These are phyloP conservation scores for Paratilapia polleni DNA, from an alignment of 2,113 vertebrate genomes.

Conservation along the genomic window DNA sequence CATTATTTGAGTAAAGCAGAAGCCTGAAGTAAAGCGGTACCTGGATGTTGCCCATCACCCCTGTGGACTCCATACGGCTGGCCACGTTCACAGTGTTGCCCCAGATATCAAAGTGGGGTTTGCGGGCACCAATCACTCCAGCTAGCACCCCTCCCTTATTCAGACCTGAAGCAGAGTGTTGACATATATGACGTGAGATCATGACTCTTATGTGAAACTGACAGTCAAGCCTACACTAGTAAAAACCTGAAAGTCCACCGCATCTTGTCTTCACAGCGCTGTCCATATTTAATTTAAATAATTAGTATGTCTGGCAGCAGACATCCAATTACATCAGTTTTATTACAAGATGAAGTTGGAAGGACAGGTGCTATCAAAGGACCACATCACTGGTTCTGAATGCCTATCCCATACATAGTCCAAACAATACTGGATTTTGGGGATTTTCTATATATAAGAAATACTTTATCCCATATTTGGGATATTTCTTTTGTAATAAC, in stretches of 20 bases:
- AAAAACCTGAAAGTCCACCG: background rate
- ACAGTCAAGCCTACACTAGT: background rate
- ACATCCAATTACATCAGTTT: too few relatives aligned
- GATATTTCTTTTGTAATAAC: too few relatives aligned
- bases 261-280: too few relatives aligned
- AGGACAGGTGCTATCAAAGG: too few relatives aligned
- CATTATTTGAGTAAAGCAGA: background rate
- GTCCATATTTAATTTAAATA: too few relatives aligned
- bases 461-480: too few relatives aligned
- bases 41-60: constrained; percentile 97
- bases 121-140: constrained; percentile 93
- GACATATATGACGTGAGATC: background rate
- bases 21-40: constrained; percentile 61
- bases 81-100: constrained; percentile 97
- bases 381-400: too few relatives aligned
- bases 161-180: constrained; percentile 80
- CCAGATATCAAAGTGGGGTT: constrained; percentile 98
- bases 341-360: too few relatives aligned
- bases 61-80: constrained; percentile 97
- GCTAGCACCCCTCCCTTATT: constrained; percentile 95
- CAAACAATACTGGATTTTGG: too few relatives aligned
- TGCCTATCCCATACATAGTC: too few relatives aligned
- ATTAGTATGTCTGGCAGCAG: too few relatives aligned
- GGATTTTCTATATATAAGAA: too few relatives aligned
- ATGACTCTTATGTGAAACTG: background rate